A percentile compares a stretch with the other conserved stretches of the same genome.
These are phyloP conservation scores for Drosophila arizonae DNA, from an alignment of 1,140 invertebrate species.

Conservation along the genomic window DNA sequence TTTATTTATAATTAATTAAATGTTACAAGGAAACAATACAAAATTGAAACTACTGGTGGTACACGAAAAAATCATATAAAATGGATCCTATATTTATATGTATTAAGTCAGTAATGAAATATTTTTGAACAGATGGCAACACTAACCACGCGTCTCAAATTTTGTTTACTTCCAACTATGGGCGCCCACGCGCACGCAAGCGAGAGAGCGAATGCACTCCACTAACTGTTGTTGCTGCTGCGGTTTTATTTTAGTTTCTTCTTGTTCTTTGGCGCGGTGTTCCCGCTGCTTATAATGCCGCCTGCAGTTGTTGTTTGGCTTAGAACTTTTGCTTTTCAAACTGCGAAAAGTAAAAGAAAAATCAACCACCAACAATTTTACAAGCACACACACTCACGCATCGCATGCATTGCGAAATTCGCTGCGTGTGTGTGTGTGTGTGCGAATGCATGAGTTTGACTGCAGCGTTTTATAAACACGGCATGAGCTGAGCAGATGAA, in stretches of 20 bases:
- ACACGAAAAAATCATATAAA: neutral
- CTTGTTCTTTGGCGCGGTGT: conserved; percentile 2
- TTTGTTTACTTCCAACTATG: conserved; percentile 63
- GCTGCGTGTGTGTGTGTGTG: conserved; percentile 20
- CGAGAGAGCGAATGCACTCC: conserved; percentile 32
- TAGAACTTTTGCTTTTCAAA: conserved; percentile 73
- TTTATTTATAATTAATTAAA: too few species aligned
- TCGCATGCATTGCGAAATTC: conserved; percentile 71
- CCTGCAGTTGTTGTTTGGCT: conserved; percentile 53
- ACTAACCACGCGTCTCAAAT: conserved; percentile 33
- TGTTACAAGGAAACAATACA: too few species aligned
- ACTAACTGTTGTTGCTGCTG: conserved; percentile 14
- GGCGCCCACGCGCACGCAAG: conserved; percentile 18
- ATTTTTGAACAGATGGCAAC: conserved; percentile 26
- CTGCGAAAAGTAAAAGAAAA: conserved; percentile 30
- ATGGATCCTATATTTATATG: too few species aligned
- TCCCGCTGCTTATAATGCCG: conserved; percentile 21
- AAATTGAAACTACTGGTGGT: too few species aligned
- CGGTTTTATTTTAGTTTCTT: conserved; percentile 23
- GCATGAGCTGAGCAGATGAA: conserved; percentile 25
- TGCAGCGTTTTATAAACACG: conserved; percentile 45
- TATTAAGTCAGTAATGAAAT: neutral
- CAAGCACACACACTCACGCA: conserved; percentile 32
- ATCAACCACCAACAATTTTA: conserved; percentile 61
- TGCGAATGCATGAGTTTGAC: conserved; percentile 1